Conservation (phyloP, 1,140 invertebrate genomes). For the Lineus longissimus region DNA sequence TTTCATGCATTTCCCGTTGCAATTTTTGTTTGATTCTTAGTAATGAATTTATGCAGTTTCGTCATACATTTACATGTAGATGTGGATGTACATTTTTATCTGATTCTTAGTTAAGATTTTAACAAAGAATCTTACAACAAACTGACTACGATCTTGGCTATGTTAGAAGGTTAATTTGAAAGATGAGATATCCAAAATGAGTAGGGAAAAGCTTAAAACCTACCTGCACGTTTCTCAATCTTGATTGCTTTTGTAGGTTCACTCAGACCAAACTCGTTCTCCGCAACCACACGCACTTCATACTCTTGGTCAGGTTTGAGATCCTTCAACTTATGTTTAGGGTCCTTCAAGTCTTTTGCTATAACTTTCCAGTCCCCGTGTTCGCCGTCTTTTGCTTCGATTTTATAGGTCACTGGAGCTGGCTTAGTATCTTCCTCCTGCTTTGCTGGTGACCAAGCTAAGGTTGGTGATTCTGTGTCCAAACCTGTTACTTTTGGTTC, state of each 20-base stretch:
- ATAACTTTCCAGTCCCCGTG: conserved; percentile 27
- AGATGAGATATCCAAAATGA: no score
- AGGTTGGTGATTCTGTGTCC: background rate
- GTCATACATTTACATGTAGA: no score
- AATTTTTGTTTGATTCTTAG: no score
- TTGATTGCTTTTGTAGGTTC: conserved; percentile 25
- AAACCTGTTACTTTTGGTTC: background rate
- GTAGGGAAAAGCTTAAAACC: conserved; percentile 4
- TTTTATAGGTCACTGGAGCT: conserved; percentile 15
- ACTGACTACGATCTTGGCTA: no score
- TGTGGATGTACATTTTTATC: no score
- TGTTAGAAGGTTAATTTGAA: no score
- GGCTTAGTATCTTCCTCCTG: background rate
- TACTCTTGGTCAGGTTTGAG: conserved; percentile 38
- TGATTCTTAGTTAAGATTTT: no score
- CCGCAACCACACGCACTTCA: conserved; percentile 37
- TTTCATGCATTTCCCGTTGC: no score
- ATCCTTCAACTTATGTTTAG: conserved; percentile 27
- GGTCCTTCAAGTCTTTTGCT: conserved; percentile 25
- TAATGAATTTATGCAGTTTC: no score
- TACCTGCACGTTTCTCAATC: background rate
- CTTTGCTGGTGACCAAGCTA: background rate
- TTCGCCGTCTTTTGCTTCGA: conserved; percentile 39
- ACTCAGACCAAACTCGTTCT: conserved; percentile 39
- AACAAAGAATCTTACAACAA: no score